Percentiles rank a stretch among this genome's conserved stretches.
phyloP scores from a whole-genome alignment of 2,888 invertebrate species.

The Cyclophora albipunctata region DNA sequence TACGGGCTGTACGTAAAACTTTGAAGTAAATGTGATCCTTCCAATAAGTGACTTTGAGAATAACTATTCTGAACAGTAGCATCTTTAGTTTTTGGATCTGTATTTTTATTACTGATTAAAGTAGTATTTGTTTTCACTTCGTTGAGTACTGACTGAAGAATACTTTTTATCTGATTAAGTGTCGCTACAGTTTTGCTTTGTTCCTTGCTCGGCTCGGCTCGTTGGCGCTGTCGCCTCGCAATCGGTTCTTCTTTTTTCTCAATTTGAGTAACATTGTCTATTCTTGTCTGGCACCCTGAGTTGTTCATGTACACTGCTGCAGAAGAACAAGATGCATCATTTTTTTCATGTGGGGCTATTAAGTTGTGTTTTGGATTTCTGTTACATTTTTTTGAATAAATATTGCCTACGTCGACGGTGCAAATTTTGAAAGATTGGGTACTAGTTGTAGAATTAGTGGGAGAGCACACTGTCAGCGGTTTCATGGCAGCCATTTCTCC shows the following conservation, averaged over 20 bases:
- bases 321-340: slow-evolving; percentile 34
- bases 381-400: slow-evolving; percentile 30
- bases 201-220: background rate
- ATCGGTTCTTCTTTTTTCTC: background rate
- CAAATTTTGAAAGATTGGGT: slow-evolving; percentile 30
- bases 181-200: slow-evolving; percentile 50
- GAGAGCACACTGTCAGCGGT: slow-evolving; percentile 11
- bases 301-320: slow-evolving; percentile 19
- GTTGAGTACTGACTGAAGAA: slow-evolving; percentile 51
- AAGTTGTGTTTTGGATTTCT: slow-evolving; percentile 3
- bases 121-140: slow-evolving; percentile 52
- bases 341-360: slow-evolving; percentile 6
- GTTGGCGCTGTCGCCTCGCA: no score
- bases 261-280: slow-evolving; percentile 5
- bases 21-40: slow-evolving; percentile 39
- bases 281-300: slow-evolving; percentile 38
- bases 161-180: slow-evolving; percentile 55
- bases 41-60: slow-evolving; percentile 37
- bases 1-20: slow-evolving; percentile 48
- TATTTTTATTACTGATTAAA: slow-evolving; percentile 15
- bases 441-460: slow-evolving; percentile 9
- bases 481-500: slow-evolving; percentile 13
- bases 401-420: slow-evolving; percentile 37
- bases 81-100: slow-evolving; percentile 40
- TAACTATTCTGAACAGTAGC: slow-evolving; percentile 47